Evolutionary conservation across 2,888 invertebrate genomes (phyloP).

Genomic region (Ditylenchus weischeri): DNA sequence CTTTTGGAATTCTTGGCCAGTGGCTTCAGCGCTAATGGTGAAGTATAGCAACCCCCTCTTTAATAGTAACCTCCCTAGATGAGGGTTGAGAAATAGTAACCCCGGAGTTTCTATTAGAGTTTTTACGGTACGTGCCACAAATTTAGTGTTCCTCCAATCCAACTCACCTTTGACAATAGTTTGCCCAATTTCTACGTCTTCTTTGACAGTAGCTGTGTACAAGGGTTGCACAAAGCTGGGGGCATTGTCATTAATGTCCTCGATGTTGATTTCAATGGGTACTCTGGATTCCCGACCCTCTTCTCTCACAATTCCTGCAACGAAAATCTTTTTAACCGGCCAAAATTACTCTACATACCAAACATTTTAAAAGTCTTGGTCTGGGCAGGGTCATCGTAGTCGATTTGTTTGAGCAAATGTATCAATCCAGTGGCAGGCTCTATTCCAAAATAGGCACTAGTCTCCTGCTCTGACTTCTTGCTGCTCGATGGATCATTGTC

Average conservation of each 20-base stretch:
- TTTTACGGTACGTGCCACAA: too few relatives aligned
- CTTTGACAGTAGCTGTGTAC: constrained; percentile 92
- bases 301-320: constrained; percentile 80
- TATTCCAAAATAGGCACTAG: constrained; percentile 75
- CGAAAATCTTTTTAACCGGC: neutral
- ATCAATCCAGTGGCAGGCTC: constrained; percentile 85
- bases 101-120: too few relatives aligned
- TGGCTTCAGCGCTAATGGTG: too few relatives aligned
- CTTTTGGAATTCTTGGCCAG: too few relatives aligned
- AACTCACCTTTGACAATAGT: constrained; percentile 76
- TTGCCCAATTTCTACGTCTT: constrained; percentile 85
- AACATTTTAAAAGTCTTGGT: constrained; percentile 86
- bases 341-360: constrained; percentile 30
- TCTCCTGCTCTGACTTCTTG: constrained; percentile 13
- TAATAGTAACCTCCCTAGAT: too few relatives aligned
- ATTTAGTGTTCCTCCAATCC: too few relatives aligned
- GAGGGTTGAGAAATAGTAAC: too few relatives aligned
- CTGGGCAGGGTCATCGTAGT: constrained; percentile 91
- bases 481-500: constrained; percentile 17
- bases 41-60: too few relatives aligned
- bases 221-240: constrained; percentile 70
- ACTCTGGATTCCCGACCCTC: constrained; percentile 76
- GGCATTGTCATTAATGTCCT: constrained; percentile 54
- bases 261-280: constrained; percentile 41
- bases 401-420: constrained; percentile 87